A percentile compares a stretch with the other conserved stretches of the same genome.
Conservation (phyloP, 2,797 vertebrate genomes). For the Astyanax mexicanus region DNA sequence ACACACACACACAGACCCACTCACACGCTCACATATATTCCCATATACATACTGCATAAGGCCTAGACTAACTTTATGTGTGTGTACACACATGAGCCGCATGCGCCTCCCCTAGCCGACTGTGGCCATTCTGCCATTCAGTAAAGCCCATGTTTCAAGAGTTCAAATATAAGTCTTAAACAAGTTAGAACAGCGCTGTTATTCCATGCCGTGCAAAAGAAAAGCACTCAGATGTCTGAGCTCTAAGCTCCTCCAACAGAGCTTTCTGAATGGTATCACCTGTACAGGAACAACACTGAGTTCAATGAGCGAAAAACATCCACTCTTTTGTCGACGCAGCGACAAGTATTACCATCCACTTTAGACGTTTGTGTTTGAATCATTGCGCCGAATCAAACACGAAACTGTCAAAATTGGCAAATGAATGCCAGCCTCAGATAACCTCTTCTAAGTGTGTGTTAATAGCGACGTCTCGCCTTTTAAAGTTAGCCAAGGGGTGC, state of each 20-base stretch:
- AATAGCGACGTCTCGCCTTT: neutral
- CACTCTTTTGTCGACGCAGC: neutral
- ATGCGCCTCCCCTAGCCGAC: slow-evolving; percentile 52
- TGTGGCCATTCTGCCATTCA: slow-evolving; percentile 51
- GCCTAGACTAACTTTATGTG: slow-evolving; percentile 44
- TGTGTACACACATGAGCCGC: too few species aligned
- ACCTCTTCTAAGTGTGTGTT: neutral
- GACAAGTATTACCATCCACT: neutral
- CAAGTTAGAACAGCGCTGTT: slow-evolving; percentile 68
- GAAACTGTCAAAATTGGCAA: slow-evolving; percentile 7
- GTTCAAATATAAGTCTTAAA: slow-evolving; percentile 64
- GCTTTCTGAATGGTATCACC: slow-evolving; percentile 47
- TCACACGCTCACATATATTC: slow-evolving; percentile 38
- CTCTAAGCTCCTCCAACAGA: slow-evolving; percentile 49
- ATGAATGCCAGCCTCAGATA: neutral
- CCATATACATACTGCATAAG: slow-evolving; percentile 47
- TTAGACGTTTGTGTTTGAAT: slow-evolving; percentile 8
- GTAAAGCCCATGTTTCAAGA: slow-evolving; percentile 59
- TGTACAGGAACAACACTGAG: slow-evolving; percentile 29
- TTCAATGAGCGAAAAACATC: slow-evolving; percentile 31
- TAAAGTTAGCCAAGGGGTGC: neutral
- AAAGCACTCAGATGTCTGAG: slow-evolving; percentile 52
- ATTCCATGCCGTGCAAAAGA: slow-evolving; percentile 60
- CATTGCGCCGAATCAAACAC: slow-evolving; percentile 4
- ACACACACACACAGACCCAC: neutral